Evolutionary conservation across 2,888 invertebrate species (phyloP).

Genomic region (Xylota sylvarum): DNA sequence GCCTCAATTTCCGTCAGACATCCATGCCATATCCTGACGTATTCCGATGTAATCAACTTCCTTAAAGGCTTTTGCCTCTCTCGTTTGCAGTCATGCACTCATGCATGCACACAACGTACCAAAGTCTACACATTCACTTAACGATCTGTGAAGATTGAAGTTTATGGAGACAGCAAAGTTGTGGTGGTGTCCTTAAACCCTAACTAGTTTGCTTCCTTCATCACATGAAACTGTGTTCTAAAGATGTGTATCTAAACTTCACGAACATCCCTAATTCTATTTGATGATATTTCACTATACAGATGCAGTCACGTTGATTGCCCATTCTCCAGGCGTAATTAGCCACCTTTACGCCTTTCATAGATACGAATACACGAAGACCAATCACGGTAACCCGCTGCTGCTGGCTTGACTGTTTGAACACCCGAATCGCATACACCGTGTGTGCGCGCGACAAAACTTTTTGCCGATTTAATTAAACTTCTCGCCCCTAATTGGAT

Average conservation of each 20-base stretch:
- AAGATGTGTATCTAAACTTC: conserved; percentile 49
- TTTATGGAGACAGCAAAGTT: conserved; percentile 1
- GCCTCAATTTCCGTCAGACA: conserved; percentile 70
- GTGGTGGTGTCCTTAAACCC: conserved; percentile 7
- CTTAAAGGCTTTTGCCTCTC: conserved; percentile 6
- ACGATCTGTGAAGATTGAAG: conserved; percentile 38
- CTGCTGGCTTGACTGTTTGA: conserved; percentile 7
- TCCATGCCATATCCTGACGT: conserved; percentile 51
- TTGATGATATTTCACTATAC: not conserved
- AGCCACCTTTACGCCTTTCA: conserved; percentile 45
- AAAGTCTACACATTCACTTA: conserved; percentile 45
- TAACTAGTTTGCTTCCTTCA: conserved; percentile 22
- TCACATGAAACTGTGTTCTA: not conserved
- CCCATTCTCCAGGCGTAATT: conserved; percentile 44
- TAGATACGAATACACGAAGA: not conserved
- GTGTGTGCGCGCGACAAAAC: conserved; percentile 58
- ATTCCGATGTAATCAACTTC: conserved; percentile 66
- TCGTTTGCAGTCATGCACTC: conserved; percentile 23
- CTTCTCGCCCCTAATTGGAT: conserved; percentile 72
- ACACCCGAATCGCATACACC: not conserved
- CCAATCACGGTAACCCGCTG: conserved; percentile 24
- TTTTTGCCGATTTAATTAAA: conserved; percentile 71
- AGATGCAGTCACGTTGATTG: conserved; percentile 44
- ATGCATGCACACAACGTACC: conserved; percentile 53
- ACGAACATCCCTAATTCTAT: conserved; percentile 37